Base-by-base conservation (phyloP, 2,888 invertebrate species). In the Exocentrus adspersus region DNA sequence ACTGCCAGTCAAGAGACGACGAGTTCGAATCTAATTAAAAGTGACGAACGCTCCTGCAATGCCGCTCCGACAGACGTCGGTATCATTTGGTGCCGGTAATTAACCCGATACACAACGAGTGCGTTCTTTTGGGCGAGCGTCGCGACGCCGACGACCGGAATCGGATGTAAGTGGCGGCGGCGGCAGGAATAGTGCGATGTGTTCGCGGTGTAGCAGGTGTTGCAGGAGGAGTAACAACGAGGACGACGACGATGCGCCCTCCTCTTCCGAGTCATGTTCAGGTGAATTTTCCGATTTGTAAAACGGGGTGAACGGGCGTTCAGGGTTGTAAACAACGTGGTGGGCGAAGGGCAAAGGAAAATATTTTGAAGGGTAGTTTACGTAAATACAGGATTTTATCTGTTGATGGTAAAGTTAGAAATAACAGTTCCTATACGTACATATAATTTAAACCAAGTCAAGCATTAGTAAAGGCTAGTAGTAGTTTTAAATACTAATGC, bases 181-280 rank as follows among this genome's bases (percentile, higher is more conserved):
- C 14, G 41, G 16, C 21, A 52, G 32, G 32, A 17, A 28, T 43
- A 54, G 21, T 37, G 24, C 12, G 24, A 82, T 82, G 82, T 82
- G 82, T 76, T 81, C 82, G 72, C 80, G 81, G 73, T 82, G 82
- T 70, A 81, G 82, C 72, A 77, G 77, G 42, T 82, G 82, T 71
- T 82, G 82, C 72, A 75, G 76, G 66, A 78, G 78, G 62, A 79
- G 78, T 60, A 78, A 79, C 42, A 79, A 80, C 17, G 81, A 81
- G 12, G 82, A 82, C 56, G 82, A 82, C 50, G 77, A 77, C 52
- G 64, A 37, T n/a, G n/a, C 14, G 1, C 12, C 77, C 51, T 74
- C 79, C n/a, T 78, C 80, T 32, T 80, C 81, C 12, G 80, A 79
- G 53, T 75, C 75, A 48, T 81, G 82, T 70, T 82, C 82, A 82